Evolutionary conservation across 1,140 invertebrate genomes (phyloP).

Genomic region (Batillaria attramentaria): DNA sequence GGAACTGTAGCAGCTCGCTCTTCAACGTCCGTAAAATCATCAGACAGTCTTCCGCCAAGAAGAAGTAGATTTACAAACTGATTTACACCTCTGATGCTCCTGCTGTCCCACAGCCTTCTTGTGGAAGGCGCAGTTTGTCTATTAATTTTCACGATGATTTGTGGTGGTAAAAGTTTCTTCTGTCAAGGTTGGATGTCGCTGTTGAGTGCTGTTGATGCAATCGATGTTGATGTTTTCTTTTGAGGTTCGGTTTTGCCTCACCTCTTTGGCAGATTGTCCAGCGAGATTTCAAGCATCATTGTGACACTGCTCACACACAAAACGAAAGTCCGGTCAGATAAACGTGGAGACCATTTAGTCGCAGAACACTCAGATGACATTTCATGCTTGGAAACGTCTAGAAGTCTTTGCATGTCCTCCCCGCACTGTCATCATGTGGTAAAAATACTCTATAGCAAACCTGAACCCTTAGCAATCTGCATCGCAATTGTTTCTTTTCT

Average conservation of each 20-base stretch:
- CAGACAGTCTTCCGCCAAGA: neutral
- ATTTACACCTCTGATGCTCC: no score
- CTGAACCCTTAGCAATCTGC: neutral
- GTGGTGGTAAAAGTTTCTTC: neutral
- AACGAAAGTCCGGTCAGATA: neutral
- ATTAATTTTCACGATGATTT: neutral
- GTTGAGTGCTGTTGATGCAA: neutral
- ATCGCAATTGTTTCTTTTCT: neutral
- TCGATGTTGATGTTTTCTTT: no score
- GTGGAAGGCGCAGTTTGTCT: neutral
- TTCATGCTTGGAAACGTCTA: neutral
- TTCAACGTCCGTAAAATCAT: neutral
- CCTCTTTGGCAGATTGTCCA: constrained; percentile 7
- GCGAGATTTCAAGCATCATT: no score
- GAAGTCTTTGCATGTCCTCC: neutral
- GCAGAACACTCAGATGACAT: neutral
- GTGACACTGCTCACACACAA: no score
- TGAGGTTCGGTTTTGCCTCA: no score
- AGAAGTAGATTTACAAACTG: no score
- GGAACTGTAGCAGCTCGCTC: no score
- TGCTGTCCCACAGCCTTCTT: no score
- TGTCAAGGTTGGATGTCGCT: neutral
- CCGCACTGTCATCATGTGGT: neutral
- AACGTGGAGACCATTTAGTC: neutral
- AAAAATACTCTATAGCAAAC: neutral